phyloP scores from a whole-genome alignment of 2,113 vertebrate genomes.

The Callopanchax toddi region DNA sequence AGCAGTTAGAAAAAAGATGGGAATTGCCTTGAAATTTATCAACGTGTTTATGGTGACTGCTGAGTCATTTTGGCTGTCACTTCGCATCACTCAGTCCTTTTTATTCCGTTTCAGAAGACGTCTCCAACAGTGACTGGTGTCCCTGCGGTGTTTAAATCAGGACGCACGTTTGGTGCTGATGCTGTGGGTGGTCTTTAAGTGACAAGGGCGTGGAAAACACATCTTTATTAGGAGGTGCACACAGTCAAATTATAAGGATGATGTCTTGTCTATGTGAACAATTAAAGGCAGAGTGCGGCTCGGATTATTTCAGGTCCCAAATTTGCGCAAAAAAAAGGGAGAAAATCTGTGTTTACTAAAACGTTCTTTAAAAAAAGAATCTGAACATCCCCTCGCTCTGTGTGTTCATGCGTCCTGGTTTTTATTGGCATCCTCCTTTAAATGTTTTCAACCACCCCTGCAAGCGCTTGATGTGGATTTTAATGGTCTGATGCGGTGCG shows the following conservation, averaged over 20 bases:
- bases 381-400: constrained; percentile 9
- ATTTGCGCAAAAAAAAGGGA: constrained; percentile 34
- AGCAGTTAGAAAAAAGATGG: constrained; percentile 47
- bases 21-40: constrained; percentile 44
- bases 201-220: constrained; percentile 43
- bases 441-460: constrained; percentile 59
- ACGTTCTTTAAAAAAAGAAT: too few species aligned
- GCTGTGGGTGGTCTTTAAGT: constrained; percentile 72
- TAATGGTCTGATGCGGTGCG: constrained; percentile 72
- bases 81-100: constrained; percentile 48
- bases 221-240: constrained; percentile 24
- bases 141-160: constrained; percentile 28
- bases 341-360: constrained; percentile 11
- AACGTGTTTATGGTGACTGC: constrained; percentile 58
- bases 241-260: constrained; percentile 31
- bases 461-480: constrained; percentile 70
- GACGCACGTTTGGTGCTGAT: constrained; percentile 11
- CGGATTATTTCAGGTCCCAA: neutral
- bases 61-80: constrained; percentile 68
- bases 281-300: constrained; percentile 30
- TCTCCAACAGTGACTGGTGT: constrained; percentile 47
- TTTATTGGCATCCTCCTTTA: constrained; percentile 62
- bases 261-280: constrained; percentile 25
- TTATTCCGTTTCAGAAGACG: constrained; percentile 39
- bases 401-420: constrained; percentile 15